Evolutionary conservation across 23 tunicate genomes (phyloP), one percentile per base, ranked within the genome.

Genomic region (Halocynthia roretzi): DNA sequence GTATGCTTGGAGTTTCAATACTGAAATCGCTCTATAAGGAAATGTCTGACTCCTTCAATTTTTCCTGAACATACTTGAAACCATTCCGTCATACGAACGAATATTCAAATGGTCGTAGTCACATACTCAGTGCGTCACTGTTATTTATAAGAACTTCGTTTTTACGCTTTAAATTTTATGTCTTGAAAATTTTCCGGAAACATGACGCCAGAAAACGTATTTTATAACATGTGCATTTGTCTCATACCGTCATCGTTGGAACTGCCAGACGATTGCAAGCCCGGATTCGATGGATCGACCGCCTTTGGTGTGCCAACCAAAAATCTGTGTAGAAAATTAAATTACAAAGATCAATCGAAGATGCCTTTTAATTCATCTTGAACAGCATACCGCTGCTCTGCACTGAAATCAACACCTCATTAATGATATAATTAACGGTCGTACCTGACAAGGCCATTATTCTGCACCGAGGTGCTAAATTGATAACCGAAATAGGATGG

Each of bases 231-330:
- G 44, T 31, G 4, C 44, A 31, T 31, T 31, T 31, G 4, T 31
- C 44, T 31, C 44, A 31, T 31, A 31, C 44, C 44, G 44, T 31
- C 44, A 31, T 31, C 44, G 44, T 31, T 31, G 44, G 44, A 31
- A 31, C 44, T 31, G 44, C 44, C 44, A 31, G 44, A 31, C 44
- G 44, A 5, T 15, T 65, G 70, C 10, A 15, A 11, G 0, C 70
- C 70, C 2, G 70, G 70, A 65, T 65, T 65, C 9, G 70, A 11
- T 15, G 70, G 70, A 65, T 65, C 70, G 22, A 48, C 31, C 15
- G 31, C 31, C 9, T 15, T 11, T 10, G 70, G 70, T 10, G 70
- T 8, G 31, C 70, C 70, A 65, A 65, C 19, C n/a, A 65, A 10
- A 65, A 65, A 5, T 65, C 70, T 65, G 19, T 20, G 19, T 20